Evolutionary conservation across 2,797 vertebrate genomes (phyloP).

Genomic region (Gephyroberyx darwinii): DNA sequence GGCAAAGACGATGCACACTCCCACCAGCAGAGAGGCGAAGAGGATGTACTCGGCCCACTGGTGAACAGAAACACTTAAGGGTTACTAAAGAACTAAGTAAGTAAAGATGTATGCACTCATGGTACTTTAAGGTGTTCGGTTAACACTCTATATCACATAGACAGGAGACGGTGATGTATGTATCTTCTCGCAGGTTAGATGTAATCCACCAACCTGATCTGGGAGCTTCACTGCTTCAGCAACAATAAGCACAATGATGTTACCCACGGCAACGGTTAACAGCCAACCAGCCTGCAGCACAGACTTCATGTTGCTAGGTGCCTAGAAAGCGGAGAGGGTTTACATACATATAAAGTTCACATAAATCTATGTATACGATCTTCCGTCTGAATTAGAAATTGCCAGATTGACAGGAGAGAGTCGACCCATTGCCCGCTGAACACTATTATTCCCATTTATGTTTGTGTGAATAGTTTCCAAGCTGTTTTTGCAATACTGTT

Average conservation of each 20-base stretch:
- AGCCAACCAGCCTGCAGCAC: slow-evolving; percentile 98
- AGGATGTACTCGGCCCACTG: slow-evolving; percentile 96
- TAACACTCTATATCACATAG: no score
- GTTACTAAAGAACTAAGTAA: background rate
- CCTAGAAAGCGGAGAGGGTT: slow-evolving; percentile 73
- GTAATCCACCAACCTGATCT: slow-evolving; percentile 83
- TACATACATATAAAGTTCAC: no score
- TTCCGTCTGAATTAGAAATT: no score
- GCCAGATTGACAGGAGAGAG: no score
- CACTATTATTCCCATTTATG: no score
- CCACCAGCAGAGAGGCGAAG: slow-evolving; percentile 87
- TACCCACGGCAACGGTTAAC: slow-evolving; percentile 90
- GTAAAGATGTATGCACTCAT: background rate
- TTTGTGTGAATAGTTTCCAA: background rate
- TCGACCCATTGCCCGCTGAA: no score
- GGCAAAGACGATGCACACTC: slow-evolving; percentile 88
- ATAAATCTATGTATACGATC: no score
- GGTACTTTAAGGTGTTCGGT: no score
- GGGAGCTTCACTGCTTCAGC: slow-evolving; percentile 83
- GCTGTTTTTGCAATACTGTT: background rate
- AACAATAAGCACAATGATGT: slow-evolving; percentile 94
- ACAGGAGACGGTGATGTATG: no score
- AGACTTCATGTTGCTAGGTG: slow-evolving; percentile 96
- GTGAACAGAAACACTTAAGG: slow-evolving; percentile 8
- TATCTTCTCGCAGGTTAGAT: background rate